Evolutionary conservation across 2,797 vertebrate species (phyloP), one percentile per base, ranked within the genome.

Genomic region (Hemitrygon akajei): DNA sequence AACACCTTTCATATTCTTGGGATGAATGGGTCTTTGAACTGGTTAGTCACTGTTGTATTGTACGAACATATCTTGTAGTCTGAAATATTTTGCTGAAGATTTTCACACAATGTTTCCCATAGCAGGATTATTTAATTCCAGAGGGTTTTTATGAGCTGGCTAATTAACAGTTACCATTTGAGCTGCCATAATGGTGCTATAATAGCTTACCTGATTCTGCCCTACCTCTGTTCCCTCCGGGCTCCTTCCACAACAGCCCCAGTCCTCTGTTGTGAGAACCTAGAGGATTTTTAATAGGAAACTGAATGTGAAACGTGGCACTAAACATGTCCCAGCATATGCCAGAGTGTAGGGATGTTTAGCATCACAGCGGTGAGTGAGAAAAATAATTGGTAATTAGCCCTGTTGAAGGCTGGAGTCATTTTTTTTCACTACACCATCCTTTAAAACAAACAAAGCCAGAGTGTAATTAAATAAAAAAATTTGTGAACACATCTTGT

Each of bases 381-480:
- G 86, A 89, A 89, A 89, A 89, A 69, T 89, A 89, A 89, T 89
- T 89, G 86, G 86, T 89, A 89, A 89, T 89, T 89, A 89, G 86
- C 86, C 60, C 86, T 20, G 60, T 37, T 89, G 86, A 89, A 89
- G 60, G 63, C 63, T 89, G 86, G 86, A 89, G 30, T 34, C 86
- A 2, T 66, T 89, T 89, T 86, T 84, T 89, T 22, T 66, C 18
- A 89, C 60, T n/a, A 22, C 63, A 89, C 63, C 86, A 89, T 14
- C 86, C 63, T 34, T 89, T 69, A 66, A 89, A 89, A 89, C 27
- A 87, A 87, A n/a, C 86, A 89, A 89, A 37, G 20, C 86, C 86
- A 66, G 30, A 89, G 60, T 66, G 16, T 66, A 63, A 89, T 66
- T 89, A 89, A 89, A 69, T 60, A 37, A 34, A 69, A 69, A 37